Evolutionary conservation across 2,113 vertebrate genomes (phyloP).

Genomic region (Zosterops lateralis): DNA sequence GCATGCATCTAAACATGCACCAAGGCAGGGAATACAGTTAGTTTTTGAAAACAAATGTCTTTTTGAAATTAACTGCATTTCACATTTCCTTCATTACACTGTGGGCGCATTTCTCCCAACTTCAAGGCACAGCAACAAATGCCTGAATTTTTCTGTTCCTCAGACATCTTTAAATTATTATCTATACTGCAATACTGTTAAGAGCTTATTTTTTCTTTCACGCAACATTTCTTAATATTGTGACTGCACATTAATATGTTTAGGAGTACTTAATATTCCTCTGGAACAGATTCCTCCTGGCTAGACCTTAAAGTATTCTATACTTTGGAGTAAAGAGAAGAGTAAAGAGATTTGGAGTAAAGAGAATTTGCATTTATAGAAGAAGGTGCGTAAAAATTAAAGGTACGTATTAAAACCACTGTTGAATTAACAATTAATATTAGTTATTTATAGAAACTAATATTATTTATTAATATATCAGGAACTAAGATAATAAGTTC

Average conservation of each 20-base stretch:
- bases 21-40: background rate
- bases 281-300: constrained; percentile 17
- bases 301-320: constrained; percentile 25
- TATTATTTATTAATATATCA: constrained; percentile 4
- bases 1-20: background rate
- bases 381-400: constrained; percentile 4
- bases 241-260: background rate
- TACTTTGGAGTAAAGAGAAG: background rate
- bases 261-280: background rate
- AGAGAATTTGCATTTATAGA: constrained; percentile 36
- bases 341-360: background rate
- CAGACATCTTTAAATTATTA: background rate
- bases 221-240: background rate
- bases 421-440: background rate
- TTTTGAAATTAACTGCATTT: background rate
- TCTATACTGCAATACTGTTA: background rate
- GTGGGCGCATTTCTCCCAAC: background rate
- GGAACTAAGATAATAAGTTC: constrained; percentile 12
- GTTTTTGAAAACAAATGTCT: background rate
- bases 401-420: background rate
- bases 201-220: background rate
- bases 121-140: background rate
- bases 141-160: background rate
- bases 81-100: background rate
- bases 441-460: background rate